Evolutionary conservation across 1,140 invertebrate species (phyloP), one percentile per base, ranked within the genome.

Genomic region (Drosophila pruinosa): DNA sequence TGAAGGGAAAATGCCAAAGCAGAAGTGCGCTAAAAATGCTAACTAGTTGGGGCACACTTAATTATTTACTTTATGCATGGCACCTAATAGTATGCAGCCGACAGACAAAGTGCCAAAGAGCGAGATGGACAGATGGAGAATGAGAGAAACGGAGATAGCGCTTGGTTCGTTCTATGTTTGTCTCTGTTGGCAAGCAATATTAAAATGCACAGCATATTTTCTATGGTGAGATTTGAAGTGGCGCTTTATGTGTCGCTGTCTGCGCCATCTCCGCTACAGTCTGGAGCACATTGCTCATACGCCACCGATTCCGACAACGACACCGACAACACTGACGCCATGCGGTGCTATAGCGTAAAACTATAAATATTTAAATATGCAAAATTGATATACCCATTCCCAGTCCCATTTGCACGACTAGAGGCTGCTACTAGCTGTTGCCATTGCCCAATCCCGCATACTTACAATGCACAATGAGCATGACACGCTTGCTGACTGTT

Each of bases 391-490:
- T 80, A 69, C 45, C 58, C 77, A 62, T 4, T 22, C n/a, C 26
- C 26, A 15, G 22, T 45, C 7, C 17, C 15, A 31, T 21, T 14
- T 36, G n/a, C n/a, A n/a, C n/a, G n/a, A n/a, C 15, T 6, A 24
- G 12, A 14, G 43, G 14, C 43, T 50, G 45, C 28, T 15, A 43
- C 12, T 53, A 17, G 53, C 14, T 21, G n/a, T 6, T 36, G 1
- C 15, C n/a, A 36, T 38, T 41, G 5, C 31, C 45, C 24, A 36
- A 59, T 36, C 24, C 47, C 57, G 14, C 22, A 72, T 89, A 90
- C 96, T 96, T 93, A 97, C 96, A 98, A 88, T 97, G 96, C 41
- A 97, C 96, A 75, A 96, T 95, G 65, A 98, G 93, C 92, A 95
- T 96, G 75, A 98, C 95, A 81, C 97, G 93, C 92, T 97, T 97